Evolutionary conservation across 2,888 invertebrate species (phyloP), one percentile per base, ranked within the genome.

Genomic region (Panopea generosa): DNA sequence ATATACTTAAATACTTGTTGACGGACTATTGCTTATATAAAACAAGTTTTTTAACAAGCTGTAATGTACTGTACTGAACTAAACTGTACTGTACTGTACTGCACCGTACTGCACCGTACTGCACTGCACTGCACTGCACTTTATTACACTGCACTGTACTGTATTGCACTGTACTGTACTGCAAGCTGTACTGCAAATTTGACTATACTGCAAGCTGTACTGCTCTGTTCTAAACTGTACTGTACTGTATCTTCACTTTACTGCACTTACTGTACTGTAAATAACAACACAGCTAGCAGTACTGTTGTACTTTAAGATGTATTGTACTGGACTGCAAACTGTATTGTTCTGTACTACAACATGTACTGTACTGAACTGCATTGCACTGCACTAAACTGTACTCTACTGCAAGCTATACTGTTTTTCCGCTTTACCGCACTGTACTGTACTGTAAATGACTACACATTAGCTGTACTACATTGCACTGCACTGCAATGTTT

Each of bases 61-160:
- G 49, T n/a, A 29, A n/a, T 61, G 49, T 49, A 61, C 49, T 61
- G 47, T 49, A 53, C 69, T 69, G 43, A 65, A 50, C 65, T 40
- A 16, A 11, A 16, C 40, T 40, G 40, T 40, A 40, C 40, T 16
- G 7, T 11, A 40, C 40, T 63, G 50, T 77, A 45, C 76, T 76
- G 55, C 66, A 63, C 57, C 71, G 55, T 71, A 71, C 59, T 76
- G 47, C 66, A 52, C 66, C 63, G 53, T 76, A 59, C 45, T 61
- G 49, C 27, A 49, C 6, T 61, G 61, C 38, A 49, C 45, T 61
- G 49, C 38, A 29, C 49, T 61, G 61, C 49, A n/a, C 22, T 61
- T 4, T 49, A 49, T 9, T 61, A 27, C 49, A 20, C 22, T 61
- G 20, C 49, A 49, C 27, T 61, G 20, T 61, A 33, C 18, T 61